Conservation (phyloP, 2,888 invertebrate genomes). For the Theodoxus fluviatilis region DNA sequence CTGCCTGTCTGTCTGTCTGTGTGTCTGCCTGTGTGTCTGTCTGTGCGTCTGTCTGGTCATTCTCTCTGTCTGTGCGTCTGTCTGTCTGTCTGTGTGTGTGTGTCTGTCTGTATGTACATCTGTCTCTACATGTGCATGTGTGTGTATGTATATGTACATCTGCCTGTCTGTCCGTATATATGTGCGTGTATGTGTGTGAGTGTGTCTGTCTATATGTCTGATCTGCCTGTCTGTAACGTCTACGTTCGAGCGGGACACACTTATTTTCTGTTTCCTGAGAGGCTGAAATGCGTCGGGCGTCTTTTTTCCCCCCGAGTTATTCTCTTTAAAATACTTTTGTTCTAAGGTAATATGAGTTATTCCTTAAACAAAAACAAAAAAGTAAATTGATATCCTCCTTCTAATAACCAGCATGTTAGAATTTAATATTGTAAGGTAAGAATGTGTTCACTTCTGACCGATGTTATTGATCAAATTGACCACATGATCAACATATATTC, state of each 20-base stretch:
- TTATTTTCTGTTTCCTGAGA: neutral
- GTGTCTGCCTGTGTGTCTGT: slow-evolving; percentile 16
- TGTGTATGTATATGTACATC: neutral
- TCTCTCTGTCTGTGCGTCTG: neutral
- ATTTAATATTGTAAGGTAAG: too few relatives aligned
- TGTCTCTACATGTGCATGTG: neutral
- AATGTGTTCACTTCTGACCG: too few relatives aligned
- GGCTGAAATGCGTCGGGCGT: neutral
- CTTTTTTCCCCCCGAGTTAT: neutral
- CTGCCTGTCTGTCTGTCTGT: slow-evolving; percentile 14
- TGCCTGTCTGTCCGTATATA: neutral
- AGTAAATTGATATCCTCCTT: too few relatives aligned
- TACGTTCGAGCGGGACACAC: neutral
- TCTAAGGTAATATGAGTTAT: too few relatives aligned
- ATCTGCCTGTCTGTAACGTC: neutral
- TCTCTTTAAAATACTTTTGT: too few relatives aligned
- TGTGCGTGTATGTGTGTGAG: slow-evolving; percentile 12
- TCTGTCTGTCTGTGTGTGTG: slow-evolving; percentile 8
- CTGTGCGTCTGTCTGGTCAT: neutral
- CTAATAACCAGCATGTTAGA: too few relatives aligned
- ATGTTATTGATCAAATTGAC: too few relatives aligned
- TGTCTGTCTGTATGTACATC: neutral
- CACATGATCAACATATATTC: too few relatives aligned
- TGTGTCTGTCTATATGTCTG: slow-evolving; percentile 27
- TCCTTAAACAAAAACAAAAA: too few relatives aligned